Base-by-base conservation (phyloP, 2,888 invertebrate species). In the Crematogaster levior region DNA sequence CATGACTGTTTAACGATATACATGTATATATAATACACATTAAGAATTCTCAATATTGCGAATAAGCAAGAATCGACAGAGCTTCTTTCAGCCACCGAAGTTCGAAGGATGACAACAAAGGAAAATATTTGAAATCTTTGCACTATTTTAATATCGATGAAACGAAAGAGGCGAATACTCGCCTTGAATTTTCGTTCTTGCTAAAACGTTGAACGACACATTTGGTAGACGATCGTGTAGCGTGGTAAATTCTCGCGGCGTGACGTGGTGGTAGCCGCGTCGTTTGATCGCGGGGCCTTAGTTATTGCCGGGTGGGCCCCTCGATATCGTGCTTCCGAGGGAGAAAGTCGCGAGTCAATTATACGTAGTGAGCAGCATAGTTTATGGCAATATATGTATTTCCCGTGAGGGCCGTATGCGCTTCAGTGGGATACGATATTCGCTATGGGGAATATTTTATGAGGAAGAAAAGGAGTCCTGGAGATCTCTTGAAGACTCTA, bases 301-400 rank as follows among this genome's bases (percentile, higher is more conserved):
- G 34, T 73, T 74, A 84, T 30, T 74, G 30, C 74, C 85, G 86
- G 87, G 87, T 87, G 86, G 84, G 85, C 85, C 58, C 83, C 79
- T 80, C 77, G 84, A 85, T 85, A 87, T 86, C 88, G 85, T 82
- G 88, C 90, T 91, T 90, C 91, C 88, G 74, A 88, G 91, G 21
- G 30, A 90, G 91, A 91, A 91, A 91, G 91, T 91, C 87, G 83
- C 85, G 89, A 77, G 77, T 88, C 89, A 87, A 89, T 90, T 90
- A 88, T 85, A 84, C 85, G 48, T 63, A 63, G 81, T 81, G 30
- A 74, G 75, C 85, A 79, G 73, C 86, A 81, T 86, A 83, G 85
- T 88, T 89, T 88, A 88, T 86, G 88, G 88, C 86, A 43, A 48
- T 74, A 68, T 37, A 66, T 68, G 80, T 68, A 63, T 77, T 68